phyloP scores from a whole-genome alignment of 1,140 invertebrate species.

The Pygmarrhopalites habei region DNA sequence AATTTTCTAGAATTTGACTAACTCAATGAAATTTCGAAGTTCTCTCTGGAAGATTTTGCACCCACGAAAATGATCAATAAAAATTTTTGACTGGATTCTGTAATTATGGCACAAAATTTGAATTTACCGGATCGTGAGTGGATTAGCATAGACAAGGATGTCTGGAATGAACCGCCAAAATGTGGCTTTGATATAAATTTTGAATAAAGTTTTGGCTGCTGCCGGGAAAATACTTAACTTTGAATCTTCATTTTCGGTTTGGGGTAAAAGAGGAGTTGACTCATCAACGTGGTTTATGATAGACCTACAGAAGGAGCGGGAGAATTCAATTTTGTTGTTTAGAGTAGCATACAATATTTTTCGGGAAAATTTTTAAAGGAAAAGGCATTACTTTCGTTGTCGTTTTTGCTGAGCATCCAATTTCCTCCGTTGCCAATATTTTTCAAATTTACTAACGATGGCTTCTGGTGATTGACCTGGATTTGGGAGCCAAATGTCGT shows the following conservation, averaged over 20 bases:
- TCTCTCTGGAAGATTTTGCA: not conserved
- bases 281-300: conserved; percentile 54
- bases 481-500: conserved; percentile 24
- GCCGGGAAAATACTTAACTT: not conserved
- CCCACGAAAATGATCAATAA: not conserved
- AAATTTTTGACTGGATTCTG: conserved; percentile 28
- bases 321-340: no score
- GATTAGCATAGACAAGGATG: not conserved
- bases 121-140: no score
- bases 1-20: no score
- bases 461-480: conserved; percentile 48
- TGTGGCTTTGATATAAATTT: not conserved
- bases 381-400: not conserved
- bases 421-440: not conserved
- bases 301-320: conserved; percentile 46
- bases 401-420: conserved; percentile 42
- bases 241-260: not conserved
- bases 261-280: conserved; percentile 48
- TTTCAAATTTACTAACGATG: conserved; percentile 74
- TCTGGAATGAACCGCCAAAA: not conserved
- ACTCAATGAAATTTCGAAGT: no score
- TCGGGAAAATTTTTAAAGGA: conserved; percentile 48
- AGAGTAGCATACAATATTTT: conserved; percentile 46
- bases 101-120: not conserved
- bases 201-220: not conserved